Evolutionary conservation across 35 echinoderm and acorn worm species (phyloP), one percentile per base, ranked within the genome.

Genomic region (Patiria miniata): DNA sequence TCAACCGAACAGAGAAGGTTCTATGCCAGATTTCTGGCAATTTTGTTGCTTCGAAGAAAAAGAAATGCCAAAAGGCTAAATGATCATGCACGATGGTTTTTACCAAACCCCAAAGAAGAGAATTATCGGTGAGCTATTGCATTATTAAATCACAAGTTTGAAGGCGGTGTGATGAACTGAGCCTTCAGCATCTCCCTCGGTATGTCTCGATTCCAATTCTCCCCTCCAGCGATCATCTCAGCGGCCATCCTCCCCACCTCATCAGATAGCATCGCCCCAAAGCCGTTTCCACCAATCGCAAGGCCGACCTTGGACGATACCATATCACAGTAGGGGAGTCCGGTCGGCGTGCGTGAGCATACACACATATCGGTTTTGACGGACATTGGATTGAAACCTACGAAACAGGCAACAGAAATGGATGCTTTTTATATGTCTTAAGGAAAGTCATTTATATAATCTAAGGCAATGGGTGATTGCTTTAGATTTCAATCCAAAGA

Each of bases 171-270:
- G 65, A 73, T 91, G 16, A 84, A 91, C 16, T 30, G 79, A 0
- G 81, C 50, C 39, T 79, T 86, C 23, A 97, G 92, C 17, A 40
- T 32, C 21, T 90, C 82, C 40, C 40, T 12, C 5, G 90, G 90
- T 30, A 97, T 78, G 69, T 93, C 94, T 76, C 89, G 79, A 60
- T 93, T 80, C 94, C 94, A 97, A 0, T 73, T 23, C 1, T 61
- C 37, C 7, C 87, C 89, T 76, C 85, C 85, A 56, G 29, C 83
- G 7, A 97, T 97, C 94, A 97, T 97, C 2, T 39, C 52, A 37
- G 94, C 94, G 17, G 83, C 94, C 90, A 97, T 93, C 28, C 83
- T 78, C 21, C 93, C 94, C 23, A 92, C 81, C 37, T 96, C 94
- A 87, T 92, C 85, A 17, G 86, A 81, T 33, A 82, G 61, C 33